phyloP scores from a whole-genome alignment of 2,113 vertebrate genomes.

The Heliornis fulica region DNA sequence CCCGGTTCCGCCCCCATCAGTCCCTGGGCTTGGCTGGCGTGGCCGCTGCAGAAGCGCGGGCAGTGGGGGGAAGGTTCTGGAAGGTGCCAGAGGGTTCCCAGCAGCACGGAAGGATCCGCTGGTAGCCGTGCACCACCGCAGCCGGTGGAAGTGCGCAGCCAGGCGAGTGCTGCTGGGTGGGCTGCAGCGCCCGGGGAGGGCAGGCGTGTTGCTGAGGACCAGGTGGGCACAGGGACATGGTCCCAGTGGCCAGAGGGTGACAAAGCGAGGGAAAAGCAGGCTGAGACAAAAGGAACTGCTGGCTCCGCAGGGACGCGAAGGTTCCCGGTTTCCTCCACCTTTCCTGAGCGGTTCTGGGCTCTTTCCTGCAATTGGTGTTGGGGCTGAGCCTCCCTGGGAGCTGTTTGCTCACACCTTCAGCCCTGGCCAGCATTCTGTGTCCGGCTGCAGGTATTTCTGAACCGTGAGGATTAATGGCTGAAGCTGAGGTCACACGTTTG shows the following conservation, averaged over 20 bases:
- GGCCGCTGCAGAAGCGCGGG: rapidly evolving
- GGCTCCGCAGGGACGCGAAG: rapidly evolving
- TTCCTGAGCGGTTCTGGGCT: neutral
- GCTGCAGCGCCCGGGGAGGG: rapidly evolving
- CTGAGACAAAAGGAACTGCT: rapidly evolving
- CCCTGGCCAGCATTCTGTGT: rapidly evolving
- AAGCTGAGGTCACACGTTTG: neutral
- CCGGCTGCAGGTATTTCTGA: neutral
- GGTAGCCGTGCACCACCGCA: rapidly evolving
- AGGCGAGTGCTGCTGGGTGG: neutral
- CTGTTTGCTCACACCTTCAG: neutral
- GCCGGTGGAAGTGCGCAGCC: neutral
- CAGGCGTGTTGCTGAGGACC: neutral
- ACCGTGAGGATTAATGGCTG: neutral
- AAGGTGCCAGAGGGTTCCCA: neutral
- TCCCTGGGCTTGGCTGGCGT: rapidly evolving
- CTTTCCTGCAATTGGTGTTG: neutral
- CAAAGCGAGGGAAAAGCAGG: neutral
- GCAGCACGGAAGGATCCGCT: neutral
- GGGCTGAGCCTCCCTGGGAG: rapidly evolving
- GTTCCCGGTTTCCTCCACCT: rapidly evolving
- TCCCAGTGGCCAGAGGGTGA: neutral
- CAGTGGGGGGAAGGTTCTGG: neutral
- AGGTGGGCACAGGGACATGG: neutral
- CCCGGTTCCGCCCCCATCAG: rapidly evolving